These are phyloP conservation scores for Salvator merianae DNA, from an alignment of 2,113 vertebrate genomes.

Conservation along the genomic window DNA sequence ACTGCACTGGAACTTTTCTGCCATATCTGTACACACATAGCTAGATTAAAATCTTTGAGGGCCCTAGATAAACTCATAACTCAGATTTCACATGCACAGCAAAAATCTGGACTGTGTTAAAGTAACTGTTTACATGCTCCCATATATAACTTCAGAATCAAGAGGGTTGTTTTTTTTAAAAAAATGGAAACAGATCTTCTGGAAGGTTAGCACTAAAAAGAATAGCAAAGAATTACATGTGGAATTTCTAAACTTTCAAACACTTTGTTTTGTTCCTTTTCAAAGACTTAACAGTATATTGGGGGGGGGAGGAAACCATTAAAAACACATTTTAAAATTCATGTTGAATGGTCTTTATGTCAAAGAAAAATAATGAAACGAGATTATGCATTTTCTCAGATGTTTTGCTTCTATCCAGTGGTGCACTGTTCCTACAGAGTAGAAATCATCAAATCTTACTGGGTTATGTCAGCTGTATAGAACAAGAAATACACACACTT, in stretches of 20 bases:
- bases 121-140: too few relatives aligned
- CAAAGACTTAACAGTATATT: background rate
- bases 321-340: background rate
- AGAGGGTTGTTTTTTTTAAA: background rate
- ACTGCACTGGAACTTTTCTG: too few relatives aligned
- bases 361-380: slow-evolving; percentile 11
- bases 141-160: too few relatives aligned
- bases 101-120: too few relatives aligned
- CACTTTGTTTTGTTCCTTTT: background rate
- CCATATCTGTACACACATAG: too few relatives aligned
- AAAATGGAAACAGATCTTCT: background rate
- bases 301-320: background rate
- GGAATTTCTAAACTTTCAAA: background rate
- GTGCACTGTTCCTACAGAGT: background rate
- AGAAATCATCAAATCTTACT: background rate
- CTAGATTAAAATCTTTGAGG: too few relatives aligned
- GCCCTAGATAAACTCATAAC: too few relatives aligned
- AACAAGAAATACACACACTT: background rate
- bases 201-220: background rate
- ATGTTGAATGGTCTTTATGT: background rate
- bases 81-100: too few relatives aligned
- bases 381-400: background rate
- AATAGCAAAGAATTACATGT: too few relatives aligned
- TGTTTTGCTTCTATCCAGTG: background rate
- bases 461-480: background rate